phyloP scores from a whole-genome alignment of 2,888 invertebrate genomes.

The Metellina segmentata region DNA sequence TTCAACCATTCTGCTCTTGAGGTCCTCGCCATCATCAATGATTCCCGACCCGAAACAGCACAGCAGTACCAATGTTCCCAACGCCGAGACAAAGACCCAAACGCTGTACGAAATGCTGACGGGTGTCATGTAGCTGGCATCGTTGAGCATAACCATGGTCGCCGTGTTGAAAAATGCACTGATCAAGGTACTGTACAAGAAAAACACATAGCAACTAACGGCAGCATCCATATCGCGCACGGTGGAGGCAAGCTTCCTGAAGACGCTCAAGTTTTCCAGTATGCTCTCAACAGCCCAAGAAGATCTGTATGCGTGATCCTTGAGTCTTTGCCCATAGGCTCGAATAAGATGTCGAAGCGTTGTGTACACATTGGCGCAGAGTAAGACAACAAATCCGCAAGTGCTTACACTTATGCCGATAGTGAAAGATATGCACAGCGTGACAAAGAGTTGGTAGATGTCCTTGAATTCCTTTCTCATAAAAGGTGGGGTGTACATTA shows the following conservation, averaged over 20 bases:
- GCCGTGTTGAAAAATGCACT: constrained; percentile 34
- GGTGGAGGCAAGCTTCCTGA: constrained; percentile 4
- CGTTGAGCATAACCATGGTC: background rate
- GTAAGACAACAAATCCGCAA: constrained; percentile 9
- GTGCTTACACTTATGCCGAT: constrained; percentile 16
- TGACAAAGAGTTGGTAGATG: background rate
- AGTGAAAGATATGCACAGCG: background rate
- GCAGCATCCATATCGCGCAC: constrained; percentile 21
- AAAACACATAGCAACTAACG: constrained; percentile 17
- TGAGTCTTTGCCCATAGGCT: background rate
- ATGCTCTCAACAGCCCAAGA: background rate
- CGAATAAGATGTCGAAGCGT: background rate
- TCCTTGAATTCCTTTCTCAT: background rate
- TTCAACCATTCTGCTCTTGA: constrained; percentile 12
- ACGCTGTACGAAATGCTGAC: background rate
- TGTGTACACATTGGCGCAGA: constrained; percentile 18
- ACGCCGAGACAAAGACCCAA: constrained; percentile 11
- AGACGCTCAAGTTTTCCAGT: background rate
- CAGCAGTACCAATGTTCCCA: constrained; percentile 10
- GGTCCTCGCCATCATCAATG: background rate
- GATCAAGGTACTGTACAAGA: constrained; percentile 27
- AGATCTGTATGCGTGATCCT: background rate
- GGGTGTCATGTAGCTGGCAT: background rate
- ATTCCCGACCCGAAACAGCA: constrained; percentile 31
- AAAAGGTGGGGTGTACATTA: background rate